Percentiles rank a stretch among this genome's conserved stretches.
These are phyloP conservation scores for Rhagoletis pomonella DNA, from an alignment of 1,140 invertebrate species.

Conservation along the genomic window DNA sequence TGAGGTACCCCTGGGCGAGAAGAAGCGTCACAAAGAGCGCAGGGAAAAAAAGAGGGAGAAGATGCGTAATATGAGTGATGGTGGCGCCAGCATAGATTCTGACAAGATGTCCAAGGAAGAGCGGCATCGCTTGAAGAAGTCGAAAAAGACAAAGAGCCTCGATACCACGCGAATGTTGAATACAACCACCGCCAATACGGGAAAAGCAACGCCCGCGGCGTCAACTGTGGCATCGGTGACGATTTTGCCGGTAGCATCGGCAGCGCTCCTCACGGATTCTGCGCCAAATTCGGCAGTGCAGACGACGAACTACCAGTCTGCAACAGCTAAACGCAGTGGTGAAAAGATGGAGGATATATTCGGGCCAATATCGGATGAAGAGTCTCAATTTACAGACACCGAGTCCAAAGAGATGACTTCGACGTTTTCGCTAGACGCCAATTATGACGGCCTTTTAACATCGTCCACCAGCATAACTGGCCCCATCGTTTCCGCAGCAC, in stretches of 20 bases:
- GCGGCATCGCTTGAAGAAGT: conserved; percentile 75
- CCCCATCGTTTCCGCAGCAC: conserved; percentile 69
- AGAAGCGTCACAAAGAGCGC: conserved; percentile 77
- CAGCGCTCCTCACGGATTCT: conserved; percentile 19
- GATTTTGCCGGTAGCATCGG: conserved; percentile 41
- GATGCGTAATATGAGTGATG: conserved; percentile 74
- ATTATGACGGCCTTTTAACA: conserved; percentile 19
- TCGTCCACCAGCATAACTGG: conserved; percentile 57
- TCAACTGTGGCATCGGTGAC: background rate
- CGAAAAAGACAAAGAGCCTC: conserved; percentile 76
- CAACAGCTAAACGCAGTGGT: conserved; percentile 74
- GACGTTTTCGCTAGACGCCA: conserved; percentile 55
- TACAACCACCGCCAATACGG: background rate
- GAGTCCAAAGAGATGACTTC: conserved; percentile 59
- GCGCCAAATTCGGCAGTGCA: background rate
- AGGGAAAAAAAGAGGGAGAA: conserved; percentile 85
- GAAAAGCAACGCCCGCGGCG: background rate
- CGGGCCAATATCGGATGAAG: conserved; percentile 88
- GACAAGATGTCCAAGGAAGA: conserved; percentile 76
- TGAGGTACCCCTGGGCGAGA: conserved; percentile 72
- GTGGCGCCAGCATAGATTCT: conserved; percentile 75
- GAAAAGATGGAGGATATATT: conserved; percentile 92
- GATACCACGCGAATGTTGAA: conserved; percentile 59
- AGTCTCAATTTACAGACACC: conserved; percentile 67
- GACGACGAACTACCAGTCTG: background rate